Evolutionary conservation across 2,797 vertebrate genomes (phyloP).

Genomic region (Macroramphosus scolopax): DNA sequence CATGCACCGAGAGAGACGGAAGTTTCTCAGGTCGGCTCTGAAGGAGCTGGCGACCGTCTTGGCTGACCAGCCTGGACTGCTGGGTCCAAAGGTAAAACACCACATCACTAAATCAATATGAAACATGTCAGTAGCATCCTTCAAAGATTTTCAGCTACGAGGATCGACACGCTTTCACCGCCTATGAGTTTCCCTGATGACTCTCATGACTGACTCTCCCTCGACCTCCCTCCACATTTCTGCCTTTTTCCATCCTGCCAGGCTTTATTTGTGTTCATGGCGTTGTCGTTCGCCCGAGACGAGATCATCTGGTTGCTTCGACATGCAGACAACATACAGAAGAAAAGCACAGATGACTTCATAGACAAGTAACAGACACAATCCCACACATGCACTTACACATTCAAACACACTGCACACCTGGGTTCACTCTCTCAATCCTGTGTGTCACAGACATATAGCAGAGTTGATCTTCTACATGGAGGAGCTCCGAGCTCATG

Average conservation of each 20-base stretch:
- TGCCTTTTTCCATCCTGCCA: slow-evolving; percentile 40
- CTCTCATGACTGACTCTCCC: background rate
- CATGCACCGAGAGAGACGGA: slow-evolving; percentile 95
- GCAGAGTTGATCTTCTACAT: slow-evolving; percentile 99
- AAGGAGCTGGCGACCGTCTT: slow-evolving; percentile 96
- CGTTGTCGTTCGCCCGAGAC: slow-evolving; percentile 95
- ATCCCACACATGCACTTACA: background rate
- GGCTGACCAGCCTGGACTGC: slow-evolving; percentile 94
- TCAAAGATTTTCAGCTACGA: too few species aligned
- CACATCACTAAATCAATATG: slow-evolving; percentile 1
- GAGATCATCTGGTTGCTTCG: slow-evolving; percentile 99
- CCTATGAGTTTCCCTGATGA: too few species aligned
- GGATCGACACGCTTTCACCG: too few species aligned
- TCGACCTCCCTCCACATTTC: background rate
- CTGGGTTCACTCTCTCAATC: background rate
- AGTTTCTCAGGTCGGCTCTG: slow-evolving; percentile 94
- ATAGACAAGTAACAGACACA: slow-evolving; percentile 89
- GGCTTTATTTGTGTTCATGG: slow-evolving; percentile 99
- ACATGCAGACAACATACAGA: slow-evolving; percentile 98
- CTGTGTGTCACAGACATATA: slow-evolving; percentile 82
- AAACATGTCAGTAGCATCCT: too few species aligned
- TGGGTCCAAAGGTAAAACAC: slow-evolving; percentile 90
- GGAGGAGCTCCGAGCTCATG: slow-evolving; percentile 95
- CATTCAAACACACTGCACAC: background rate
- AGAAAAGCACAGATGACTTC: slow-evolving; percentile 98